Percentiles rank a stretch among this genome's conserved stretches.
These are phyloP conservation scores for Tanytarsus gracilentus DNA, from an alignment of 2,888 invertebrate genomes.

Conservation along the genomic window DNA sequence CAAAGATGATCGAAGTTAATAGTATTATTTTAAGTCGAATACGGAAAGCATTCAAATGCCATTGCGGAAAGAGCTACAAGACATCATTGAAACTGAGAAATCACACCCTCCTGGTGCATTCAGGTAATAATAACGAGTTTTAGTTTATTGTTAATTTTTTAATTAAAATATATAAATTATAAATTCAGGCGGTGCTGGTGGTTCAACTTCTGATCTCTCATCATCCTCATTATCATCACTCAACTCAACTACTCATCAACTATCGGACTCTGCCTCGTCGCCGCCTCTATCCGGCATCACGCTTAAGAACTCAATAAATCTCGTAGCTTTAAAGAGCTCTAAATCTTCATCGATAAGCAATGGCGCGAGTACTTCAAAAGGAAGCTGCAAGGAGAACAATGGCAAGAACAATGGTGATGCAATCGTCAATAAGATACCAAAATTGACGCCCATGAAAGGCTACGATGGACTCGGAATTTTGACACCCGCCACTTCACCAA, in stretches of 20 bases:
- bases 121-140: no score
- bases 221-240: conserved; percentile 31
- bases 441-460: conserved; percentile 19
- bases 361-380: conserved; percentile 24
- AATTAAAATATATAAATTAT: no score
- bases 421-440: conserved; percentile 22
- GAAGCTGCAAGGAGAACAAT: conserved; percentile 31
- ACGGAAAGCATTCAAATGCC: conserved; percentile 71
- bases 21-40: conserved; percentile 42
- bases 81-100: conserved; percentile 68
- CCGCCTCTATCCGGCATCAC: conserved; percentile 26
- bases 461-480: conserved; percentile 45
- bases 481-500: conserved; percentile 47
- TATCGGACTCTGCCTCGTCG: conserved; percentile 33
- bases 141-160: no score
- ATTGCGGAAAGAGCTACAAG: conserved; percentile 79
- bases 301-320: conserved; percentile 22
- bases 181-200: background rate
- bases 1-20: background rate
- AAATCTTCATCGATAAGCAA: conserved; percentile 3
- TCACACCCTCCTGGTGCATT: conserved; percentile 49
- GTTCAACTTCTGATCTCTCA: conserved; percentile 30
- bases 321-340: conserved; percentile 17
- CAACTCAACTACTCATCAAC: conserved; percentile 23
- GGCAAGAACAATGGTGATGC: conserved; percentile 34